Evolutionary conservation across 2,113 vertebrate genomes (phyloP), one percentile per base, ranked within the genome.

Genomic region (Geococcyx californianus): DNA sequence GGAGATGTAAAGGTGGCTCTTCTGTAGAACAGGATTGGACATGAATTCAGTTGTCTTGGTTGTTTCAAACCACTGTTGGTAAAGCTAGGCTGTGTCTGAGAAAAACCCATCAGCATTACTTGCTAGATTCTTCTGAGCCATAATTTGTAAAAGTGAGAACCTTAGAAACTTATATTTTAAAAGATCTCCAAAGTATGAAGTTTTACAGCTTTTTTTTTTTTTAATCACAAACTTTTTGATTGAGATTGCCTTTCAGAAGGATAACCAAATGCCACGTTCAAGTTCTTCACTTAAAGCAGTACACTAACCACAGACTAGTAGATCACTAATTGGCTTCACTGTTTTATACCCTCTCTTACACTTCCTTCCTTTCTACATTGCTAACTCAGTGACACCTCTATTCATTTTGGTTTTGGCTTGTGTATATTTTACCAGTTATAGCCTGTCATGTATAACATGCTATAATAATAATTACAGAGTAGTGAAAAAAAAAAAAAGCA

Each of bases 401-500:
- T 84, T 88, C 18, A 0, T 67, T 92, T 92, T 80, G 42, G 4
- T 89, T 87, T 93, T 66, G 59, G 18, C 83, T 49, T 84, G 59
- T 63, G 74, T 74, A 79, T 70, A 47, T 91, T 95, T 94, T 70
- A 66, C 62, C 64, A 93, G 84, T 66, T 91, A 40, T 52, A 82
- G 82, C 58, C 51, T 95, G 87, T 73, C 90, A 67, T 23, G 60
- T 89, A 70, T 21, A 51, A 42, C 42, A 26, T 93, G 69, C 67
- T 58, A 89, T 81, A 87, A 84, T 56, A 60, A 93, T 95, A 95
- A 96, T 95, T 95, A 83, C 70, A 74, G 84, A 89, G 62, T 29
- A 69, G 74, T 19, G 16, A 24, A 15, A 9, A 4, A 49, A 58
- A 31, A 23, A 23, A 34, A 70, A 84, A 7, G 13, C 25, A 95